Evolutionary conservation across 2,888 invertebrate genomes (phyloP).

Genomic region (Cremastinae sp.): DNA sequence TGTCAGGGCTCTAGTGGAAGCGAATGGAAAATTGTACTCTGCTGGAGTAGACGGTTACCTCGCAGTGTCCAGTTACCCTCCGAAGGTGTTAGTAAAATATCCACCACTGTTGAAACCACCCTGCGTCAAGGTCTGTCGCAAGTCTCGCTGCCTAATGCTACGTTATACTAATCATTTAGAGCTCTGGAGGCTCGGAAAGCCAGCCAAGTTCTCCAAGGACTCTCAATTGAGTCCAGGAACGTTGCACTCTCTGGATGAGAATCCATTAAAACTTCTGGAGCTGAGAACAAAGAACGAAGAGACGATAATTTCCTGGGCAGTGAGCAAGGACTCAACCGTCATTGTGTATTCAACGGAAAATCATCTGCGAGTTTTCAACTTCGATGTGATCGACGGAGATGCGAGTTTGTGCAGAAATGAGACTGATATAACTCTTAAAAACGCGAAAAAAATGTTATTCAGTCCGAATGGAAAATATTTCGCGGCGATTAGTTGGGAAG

Average conservation of each 20-base stretch:
- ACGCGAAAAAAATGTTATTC: slow-evolving; percentile 76
- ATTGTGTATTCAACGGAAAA: slow-evolving; percentile 88
- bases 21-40: slow-evolving; percentile 86
- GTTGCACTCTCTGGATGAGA: slow-evolving; percentile 72
- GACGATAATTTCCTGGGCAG: slow-evolving; percentile 85
- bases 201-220: slow-evolving; percentile 70
- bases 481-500: slow-evolving; percentile 67
- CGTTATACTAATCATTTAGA: slow-evolving; percentile 84
- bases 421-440: slow-evolving; percentile 67
- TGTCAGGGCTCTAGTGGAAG: slow-evolving; percentile 87
- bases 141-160: slow-evolving; percentile 82
- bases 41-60: slow-evolving; percentile 91
- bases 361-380: slow-evolving; percentile 85
- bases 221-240: slow-evolving; percentile 50
- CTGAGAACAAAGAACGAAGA: slow-evolving; percentile 85
- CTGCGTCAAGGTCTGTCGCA: slow-evolving; percentile 82
- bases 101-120: slow-evolving; percentile 87
- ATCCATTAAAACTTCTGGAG: slow-evolving; percentile 86
- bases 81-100: slow-evolving; percentile 85
- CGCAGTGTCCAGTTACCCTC: slow-evolving; percentile 87
- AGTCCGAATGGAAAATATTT: slow-evolving; percentile 75
- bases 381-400: slow-evolving; percentile 81
- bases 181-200: slow-evolving; percentile 84
- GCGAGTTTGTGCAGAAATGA: slow-evolving; percentile 70
- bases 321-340: slow-evolving; percentile 87